Conservation (phyloP, 1,140 invertebrate genomes). For the Apis mellifera region Amel_HAv3.1 CM009942.2:9128501-9129000, state of each 20-base stretch:
- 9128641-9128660: background rate
- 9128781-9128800: background rate
- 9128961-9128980: background rate
- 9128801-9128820: slow-evolving; percentile 1
- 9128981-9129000: background rate
- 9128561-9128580: too few species aligned
- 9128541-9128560: too few species aligned
- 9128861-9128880: background rate
- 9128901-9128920: background rate
- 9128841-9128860: background rate
- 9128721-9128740: slow-evolving; percentile 19
- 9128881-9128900: background rate
- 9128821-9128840: background rate
- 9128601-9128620: too few species aligned
- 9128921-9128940: background rate
- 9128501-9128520: background rate
- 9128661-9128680: background rate
- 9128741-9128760: slow-evolving; percentile 20
- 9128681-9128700: slow-evolving; percentile 5
- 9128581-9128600: too few species aligned
- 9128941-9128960: too few species aligned
- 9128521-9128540: background rate
- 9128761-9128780: background rate
- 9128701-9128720: background rate
- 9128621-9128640: too few species aligned